These are phyloP conservation scores for Rynchops niger DNA, from an alignment of 2,113 vertebrate species.

Conservation along the genomic window DNA sequence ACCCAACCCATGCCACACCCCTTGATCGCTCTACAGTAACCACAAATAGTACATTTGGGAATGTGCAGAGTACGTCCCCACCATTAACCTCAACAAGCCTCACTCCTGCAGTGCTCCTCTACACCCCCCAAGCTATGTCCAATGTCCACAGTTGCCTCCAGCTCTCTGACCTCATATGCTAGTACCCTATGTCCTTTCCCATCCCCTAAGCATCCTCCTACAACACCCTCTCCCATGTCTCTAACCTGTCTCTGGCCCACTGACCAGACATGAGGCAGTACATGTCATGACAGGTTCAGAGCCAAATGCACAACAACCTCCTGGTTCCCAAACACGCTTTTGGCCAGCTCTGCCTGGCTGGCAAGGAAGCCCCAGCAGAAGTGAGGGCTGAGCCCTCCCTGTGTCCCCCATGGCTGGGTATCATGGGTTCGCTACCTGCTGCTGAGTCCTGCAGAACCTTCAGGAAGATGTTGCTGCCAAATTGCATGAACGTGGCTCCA, in stretches of 20 bases:
- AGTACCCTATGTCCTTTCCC: neutral
- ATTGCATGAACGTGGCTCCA: fast-evolving
- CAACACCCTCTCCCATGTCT: neutral
- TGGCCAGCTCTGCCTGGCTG: neutral
- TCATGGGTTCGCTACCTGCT: neutral
- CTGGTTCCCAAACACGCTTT: neutral
- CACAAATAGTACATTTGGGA: neutral
- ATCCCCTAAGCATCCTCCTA: neutral
- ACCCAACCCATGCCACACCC: neutral
- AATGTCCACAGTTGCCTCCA: neutral
- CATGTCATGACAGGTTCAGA: neutral
- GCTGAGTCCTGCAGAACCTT: neutral
- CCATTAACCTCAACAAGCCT: neutral
- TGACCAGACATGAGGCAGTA: neutral
- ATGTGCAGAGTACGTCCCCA: neutral
- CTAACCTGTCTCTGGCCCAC: neutral
- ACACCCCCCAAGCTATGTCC: neutral
- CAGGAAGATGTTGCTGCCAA: neutral
- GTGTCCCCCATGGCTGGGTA: neutral
- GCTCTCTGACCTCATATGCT: neutral
- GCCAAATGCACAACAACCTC: neutral
- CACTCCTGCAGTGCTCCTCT: neutral
- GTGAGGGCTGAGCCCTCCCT: neutral
- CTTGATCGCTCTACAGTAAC: neutral
- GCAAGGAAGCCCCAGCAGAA: neutral